A percentile compares a stretch with the other conserved stretches of the same genome.
These are phyloP conservation scores for Xyrichtys novacula DNA, from an alignment of 2,797 vertebrate genomes.

Conservation along the genomic window DNA sequence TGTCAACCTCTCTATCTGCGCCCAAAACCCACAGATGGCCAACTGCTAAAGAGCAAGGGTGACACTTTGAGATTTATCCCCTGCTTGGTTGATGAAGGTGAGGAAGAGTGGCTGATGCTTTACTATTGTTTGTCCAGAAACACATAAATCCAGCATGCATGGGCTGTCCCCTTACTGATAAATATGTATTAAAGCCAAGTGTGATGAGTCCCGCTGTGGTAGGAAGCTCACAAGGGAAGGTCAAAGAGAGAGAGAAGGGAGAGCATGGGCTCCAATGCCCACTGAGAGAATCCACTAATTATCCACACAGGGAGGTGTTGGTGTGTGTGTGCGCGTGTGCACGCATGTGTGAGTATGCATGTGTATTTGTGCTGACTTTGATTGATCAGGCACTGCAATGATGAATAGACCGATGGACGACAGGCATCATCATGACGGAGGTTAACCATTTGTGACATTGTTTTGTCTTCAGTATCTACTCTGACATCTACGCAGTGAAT, in stretches of 20 bases:
- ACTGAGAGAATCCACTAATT: slow-evolving; percentile 80
- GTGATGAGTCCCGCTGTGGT: slow-evolving; percentile 73
- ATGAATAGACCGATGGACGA: slow-evolving; percentile 54
- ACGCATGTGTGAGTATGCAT: neutral
- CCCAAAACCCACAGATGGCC: slow-evolving; percentile 55
- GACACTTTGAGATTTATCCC: slow-evolving; percentile 61
- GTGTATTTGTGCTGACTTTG: slow-evolving; percentile 55
- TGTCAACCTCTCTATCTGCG: slow-evolving; percentile 18
- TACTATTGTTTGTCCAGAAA: slow-evolving; percentile 76
- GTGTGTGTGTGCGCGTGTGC: neutral
- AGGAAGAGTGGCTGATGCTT: slow-evolving; percentile 61
- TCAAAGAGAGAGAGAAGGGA: slow-evolving; percentile 68
- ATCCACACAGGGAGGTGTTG: slow-evolving; percentile 70
- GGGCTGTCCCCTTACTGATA: slow-evolving; percentile 70
- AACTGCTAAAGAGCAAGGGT: slow-evolving; percentile 47
- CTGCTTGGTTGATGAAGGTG: slow-evolving; percentile 59
- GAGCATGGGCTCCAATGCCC: slow-evolving; percentile 63
- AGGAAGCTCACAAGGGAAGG: slow-evolving; percentile 76
- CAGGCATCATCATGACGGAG: slow-evolving; percentile 54
- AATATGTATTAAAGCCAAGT: slow-evolving; percentile 76
- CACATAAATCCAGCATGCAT: slow-evolving; percentile 68
- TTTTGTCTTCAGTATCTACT: slow-evolving; percentile 54
- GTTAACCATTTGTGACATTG: slow-evolving; percentile 69
- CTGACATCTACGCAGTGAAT: slow-evolving; percentile 28
- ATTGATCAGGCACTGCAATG: slow-evolving; percentile 69